Evolutionary conservation across 2,888 invertebrate genomes (phyloP), one percentile per base, ranked within the genome.

Genomic region (Drosophila planitibia): DNA sequence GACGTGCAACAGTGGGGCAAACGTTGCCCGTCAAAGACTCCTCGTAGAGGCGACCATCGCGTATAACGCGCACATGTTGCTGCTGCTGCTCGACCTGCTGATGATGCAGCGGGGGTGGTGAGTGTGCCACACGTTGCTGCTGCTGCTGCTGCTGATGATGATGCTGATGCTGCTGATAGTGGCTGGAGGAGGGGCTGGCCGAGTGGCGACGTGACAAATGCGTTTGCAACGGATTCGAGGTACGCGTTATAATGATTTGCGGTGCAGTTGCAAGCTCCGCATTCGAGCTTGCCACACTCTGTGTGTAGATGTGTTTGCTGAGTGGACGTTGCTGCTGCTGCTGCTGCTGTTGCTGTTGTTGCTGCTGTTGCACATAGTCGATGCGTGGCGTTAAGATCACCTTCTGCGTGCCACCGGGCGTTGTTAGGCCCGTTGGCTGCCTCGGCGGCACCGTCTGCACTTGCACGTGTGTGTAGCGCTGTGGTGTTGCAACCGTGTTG

Each of bases 21-120:
- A 22, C 49, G 22, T 52, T 16, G 64, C 39, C 76, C 41, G 67
- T 41, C 35, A 76, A 32, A 1, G 87, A 71, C 65, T 93, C 93
- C 30, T 93, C 93, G 65, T 93, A 93, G 28, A 92, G 82, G 12
- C 93, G 92, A 44, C 93, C 93, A 80, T 93, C 93, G 72, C 93
- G 91, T 69, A 93, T 93, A n/a, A 93, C 93, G 32, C 93, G 93
- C 61, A 93, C 93, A 80, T 93, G 93, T 58, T 92, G 92, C 9
- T 82, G 84, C 32, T 70, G 58, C 51, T 80, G 83, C 37, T 71
- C 58, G 22, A 52, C 28, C 25, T 41, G 39, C 41, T 72, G 76
- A 30, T 72, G 76, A 4, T 72, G 76, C 57, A 76, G 25, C 0
- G 76, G 76, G 7, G 76, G 76, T 3, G 76, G 76, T 19, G 76